Base-by-base conservation (phyloP, 2,888 invertebrate species). In the Stictocephala bisonia region DNA sequence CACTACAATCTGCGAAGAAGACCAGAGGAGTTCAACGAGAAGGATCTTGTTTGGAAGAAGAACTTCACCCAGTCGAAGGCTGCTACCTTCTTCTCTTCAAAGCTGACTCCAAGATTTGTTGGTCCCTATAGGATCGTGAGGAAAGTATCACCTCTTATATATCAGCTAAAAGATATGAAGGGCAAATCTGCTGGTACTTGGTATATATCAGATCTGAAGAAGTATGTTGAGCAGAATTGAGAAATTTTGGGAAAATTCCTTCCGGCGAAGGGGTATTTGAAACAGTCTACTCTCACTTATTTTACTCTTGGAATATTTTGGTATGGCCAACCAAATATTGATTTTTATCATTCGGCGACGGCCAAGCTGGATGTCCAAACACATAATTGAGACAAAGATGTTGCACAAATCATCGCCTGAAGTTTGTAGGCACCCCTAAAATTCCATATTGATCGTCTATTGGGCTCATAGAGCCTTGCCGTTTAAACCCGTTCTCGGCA, bases 31-130 rank as follows among this genome's bases (percentile, higher is more conserved):
- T 71, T 40, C 51, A 18, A 71, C n/a, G 50, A 44, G 13, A 11
- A 35, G 3, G 60, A 71, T 11, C 4, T 11, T 15, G 71, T 71
- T 1, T 24, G 15, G 22, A 71, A 48, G 41, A 35, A 27, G 35
- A 71, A 64, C 27, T 71, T 48, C 26, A 27, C 35, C 11, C 15
- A 15, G 18, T 77, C 77, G 3, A 72, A 77, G 26, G 74, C 76
- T 11, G 48, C 68, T 0, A 68, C 71, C 6, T 31, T 35, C 20
- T 76, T 73, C 67, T 64, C 73, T 2, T 70, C 72, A 2, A 78
- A 78, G 50, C 50, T 78, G 9, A 74, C 77, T 27, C 75, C 74
- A 9, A 74, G 73, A 41, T 77, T 51, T 40, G 40, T 69, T 24
- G 77, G 76, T 11, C 77, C 75, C 0, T 76, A 53, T 35, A 50